phyloP scores from a whole-genome alignment of 2,888 invertebrate genomes.

The Morpho helenor region DNA sequence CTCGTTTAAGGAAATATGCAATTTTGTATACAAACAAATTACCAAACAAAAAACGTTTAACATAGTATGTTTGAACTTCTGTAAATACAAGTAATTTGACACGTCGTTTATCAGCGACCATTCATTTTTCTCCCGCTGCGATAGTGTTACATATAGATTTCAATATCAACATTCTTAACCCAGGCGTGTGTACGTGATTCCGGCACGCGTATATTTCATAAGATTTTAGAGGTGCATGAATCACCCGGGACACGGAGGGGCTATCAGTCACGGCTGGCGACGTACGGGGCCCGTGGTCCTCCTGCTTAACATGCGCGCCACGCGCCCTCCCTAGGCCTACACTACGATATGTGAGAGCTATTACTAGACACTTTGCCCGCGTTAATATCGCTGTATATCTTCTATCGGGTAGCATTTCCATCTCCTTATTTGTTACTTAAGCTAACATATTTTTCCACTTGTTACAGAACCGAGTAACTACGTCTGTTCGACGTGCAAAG shows the following conservation, averaged over 20 bases:
- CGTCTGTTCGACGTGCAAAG: constrained; percentile 96
- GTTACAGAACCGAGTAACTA: constrained; percentile 94
- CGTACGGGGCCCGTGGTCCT: constrained; percentile 65
- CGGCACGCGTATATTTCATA: constrained; percentile 76
- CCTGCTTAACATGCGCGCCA: constrained; percentile 69
- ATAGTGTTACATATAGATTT: constrained; percentile 73
- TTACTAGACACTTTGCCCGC: constrained; percentile 78
- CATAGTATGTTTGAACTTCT: background rate
- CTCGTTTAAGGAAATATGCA: no score
- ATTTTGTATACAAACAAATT: no score
- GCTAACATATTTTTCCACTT: constrained; percentile 40
- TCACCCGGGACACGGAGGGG: constrained; percentile 74
- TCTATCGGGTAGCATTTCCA: constrained; percentile 53
- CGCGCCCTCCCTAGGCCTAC: constrained; percentile 72
- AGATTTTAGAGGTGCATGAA: constrained; percentile 79
- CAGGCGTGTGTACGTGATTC: constrained; percentile 72
- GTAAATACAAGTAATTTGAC: constrained; percentile 5
- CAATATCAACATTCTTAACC: constrained; percentile 78
- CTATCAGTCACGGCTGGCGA: constrained; percentile 73
- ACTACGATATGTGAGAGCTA: constrained; percentile 78
- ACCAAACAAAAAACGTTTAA: no score
- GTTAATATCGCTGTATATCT: constrained; percentile 77
- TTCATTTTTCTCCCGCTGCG: constrained; percentile 31
- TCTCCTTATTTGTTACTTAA: constrained; percentile 35
- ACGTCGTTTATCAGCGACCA: constrained; percentile 15